Percentiles rank a stretch among this genome's conserved stretches.
Evolutionary conservation across 1,140 invertebrate genomes (phyloP).

Genomic region (Drosophila nasuta): DNA sequence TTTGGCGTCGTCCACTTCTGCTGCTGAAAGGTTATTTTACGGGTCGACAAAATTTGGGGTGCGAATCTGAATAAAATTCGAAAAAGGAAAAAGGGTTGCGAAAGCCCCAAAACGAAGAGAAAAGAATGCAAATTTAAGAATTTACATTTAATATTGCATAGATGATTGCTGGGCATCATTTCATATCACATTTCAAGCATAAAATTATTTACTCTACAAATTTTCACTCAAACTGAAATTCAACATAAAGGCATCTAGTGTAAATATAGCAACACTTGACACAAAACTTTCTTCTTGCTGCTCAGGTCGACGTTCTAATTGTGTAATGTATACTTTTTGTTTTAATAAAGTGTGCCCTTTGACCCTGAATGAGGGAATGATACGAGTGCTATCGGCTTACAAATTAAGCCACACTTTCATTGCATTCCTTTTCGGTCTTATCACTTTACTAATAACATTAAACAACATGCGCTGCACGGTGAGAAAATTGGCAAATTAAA

Average conservation of each 20-base stretch:
- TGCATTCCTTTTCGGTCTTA: neutral
- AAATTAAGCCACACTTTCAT: constrained; percentile 17
- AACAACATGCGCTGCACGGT: too few species aligned
- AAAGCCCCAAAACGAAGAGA: neutral
- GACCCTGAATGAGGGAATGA: neutral
- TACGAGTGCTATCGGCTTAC: constrained; percentile 37
- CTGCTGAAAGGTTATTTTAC: constrained; percentile 1
- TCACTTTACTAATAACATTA: constrained; percentile 5
- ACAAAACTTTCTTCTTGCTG: neutral
- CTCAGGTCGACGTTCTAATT: constrained; percentile 43
- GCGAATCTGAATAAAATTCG: neutral
- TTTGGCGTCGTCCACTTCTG: constrained; percentile 1
- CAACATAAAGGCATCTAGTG: neutral
- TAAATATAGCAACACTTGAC: neutral
- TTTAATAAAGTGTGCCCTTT: constrained; percentile 33
- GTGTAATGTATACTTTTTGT: constrained; percentile 62
- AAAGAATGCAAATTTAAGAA: constrained; percentile 18
- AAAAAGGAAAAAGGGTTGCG: constrained; percentile 8
- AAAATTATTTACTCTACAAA: neutral
- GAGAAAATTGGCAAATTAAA: too few species aligned
- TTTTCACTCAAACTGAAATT: neutral
- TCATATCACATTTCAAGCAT: constrained; percentile 9
- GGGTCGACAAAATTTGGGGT: neutral
- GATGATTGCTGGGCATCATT: neutral
- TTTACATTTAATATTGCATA: constrained; percentile 18